Evolutionary conservation across 2,113 vertebrate species (phyloP).

Genomic region (Puffinus mauretanicus): DNA sequence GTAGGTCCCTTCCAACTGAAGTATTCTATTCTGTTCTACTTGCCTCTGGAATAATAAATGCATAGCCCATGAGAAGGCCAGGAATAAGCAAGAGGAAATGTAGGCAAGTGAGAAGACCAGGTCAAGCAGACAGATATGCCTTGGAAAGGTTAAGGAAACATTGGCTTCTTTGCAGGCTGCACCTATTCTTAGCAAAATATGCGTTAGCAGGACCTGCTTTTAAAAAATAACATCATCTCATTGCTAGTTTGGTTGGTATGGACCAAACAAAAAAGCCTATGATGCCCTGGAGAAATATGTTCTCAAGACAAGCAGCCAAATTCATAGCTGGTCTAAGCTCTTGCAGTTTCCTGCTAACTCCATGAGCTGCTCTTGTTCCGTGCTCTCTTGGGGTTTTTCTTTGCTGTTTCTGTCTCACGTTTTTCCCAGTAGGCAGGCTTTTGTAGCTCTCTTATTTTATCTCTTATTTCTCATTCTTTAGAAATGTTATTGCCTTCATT

Average conservation of each 20-base stretch:
- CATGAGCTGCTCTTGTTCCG: not conserved
- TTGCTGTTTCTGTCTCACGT: not conserved
- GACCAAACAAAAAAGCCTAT: not conserved
- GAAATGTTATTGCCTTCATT: not conserved
- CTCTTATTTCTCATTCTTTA: not conserved
- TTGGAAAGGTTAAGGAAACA: constrained; percentile 22
- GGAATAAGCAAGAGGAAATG: not conserved
- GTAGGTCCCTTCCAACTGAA: no score
- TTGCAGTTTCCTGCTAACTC: not conserved
- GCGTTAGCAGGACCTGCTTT: not conserved
- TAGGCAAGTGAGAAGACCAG: not conserved
- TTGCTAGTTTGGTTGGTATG: not conserved
- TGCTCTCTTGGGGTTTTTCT: not conserved
- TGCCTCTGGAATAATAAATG: not conserved
- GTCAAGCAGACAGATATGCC: not conserved
- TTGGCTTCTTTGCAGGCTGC: not conserved
- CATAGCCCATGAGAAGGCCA: not conserved
- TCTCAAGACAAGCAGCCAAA: not conserved
- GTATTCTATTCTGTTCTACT: no score
- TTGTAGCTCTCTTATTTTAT: not conserved
- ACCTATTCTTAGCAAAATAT: constrained; percentile 52
- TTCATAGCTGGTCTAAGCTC: not conserved
- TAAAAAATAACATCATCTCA: constrained; percentile 19
- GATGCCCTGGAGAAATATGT: not conserved
- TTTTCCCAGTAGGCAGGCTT: not conserved